Base-by-base conservation (phyloP, 2,113 vertebrate genomes). In the Mixornis gularis region DNA sequence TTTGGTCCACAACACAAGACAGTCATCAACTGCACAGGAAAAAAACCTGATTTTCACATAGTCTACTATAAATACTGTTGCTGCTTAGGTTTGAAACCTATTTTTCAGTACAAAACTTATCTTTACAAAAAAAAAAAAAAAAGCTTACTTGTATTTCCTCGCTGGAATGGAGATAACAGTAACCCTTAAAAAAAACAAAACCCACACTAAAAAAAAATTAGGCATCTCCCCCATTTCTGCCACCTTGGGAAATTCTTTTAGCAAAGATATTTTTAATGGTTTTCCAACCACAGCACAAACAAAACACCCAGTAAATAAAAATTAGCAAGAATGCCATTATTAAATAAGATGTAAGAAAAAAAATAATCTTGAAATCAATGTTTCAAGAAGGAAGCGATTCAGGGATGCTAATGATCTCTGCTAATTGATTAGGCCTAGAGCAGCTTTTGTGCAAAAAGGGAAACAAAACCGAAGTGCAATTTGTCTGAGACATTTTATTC, bases 41-140 rank as follows among this genome's bases (percentile, higher is more conserved):
- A 62, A 73, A 53, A 8, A 1, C 1, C 4, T 3, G 1, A 22
- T 32, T 40, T 91, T 29, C 16, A 34, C 1, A 0, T 6, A 65
- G 59, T 17, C 27, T 85, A 3, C 26, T 53, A 32, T 25, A 95
- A 83, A 71, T 20, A 87, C 14, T 51, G 66, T 22, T 69, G 12
- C 53, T 95, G 62, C 55, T 70, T 56, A 72, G 29, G 70, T 40
- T 58, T 79, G 19, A 44, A 86, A 77, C 10, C 13, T 74, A 18
- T 71, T 66, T 86, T 92, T 65, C 52, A 70, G n/a, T 48, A 73
- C 4, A 36, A 87, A 83, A 58, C 13, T 32, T 63, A 32, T 15
- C 12, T 73, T 77, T 63, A 87, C 29, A 32, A 29, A 62, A 90
- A 84, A 40, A 46, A 89, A 34, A 34, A 19, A 4, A 43, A 7